Base-by-base conservation (phyloP, 2,888 invertebrate species). In the Pseudococcus longispinus region DNA sequence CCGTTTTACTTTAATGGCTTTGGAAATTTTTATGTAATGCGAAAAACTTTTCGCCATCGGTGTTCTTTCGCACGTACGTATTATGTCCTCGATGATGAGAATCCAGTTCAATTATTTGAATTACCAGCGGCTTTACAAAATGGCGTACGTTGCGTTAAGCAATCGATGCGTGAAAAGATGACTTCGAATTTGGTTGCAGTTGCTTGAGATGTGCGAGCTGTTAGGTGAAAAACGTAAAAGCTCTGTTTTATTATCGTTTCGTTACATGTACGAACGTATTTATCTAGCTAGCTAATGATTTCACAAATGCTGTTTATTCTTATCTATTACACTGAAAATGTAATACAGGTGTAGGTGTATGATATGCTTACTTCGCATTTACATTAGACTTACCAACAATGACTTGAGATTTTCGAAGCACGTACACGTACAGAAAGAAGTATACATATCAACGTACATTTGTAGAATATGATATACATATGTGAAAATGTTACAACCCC, bases 1-100 rank as follows among this genome's bases (percentile, higher is more conserved):
- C 32, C n/a, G 74, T 74, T 32, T 32, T 32, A 32, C 32, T 74
- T 74, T 74, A 74, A 74, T 32, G 18, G 29, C 74, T 74, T 32
- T n/a, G 74, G 74, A 32, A 74, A 74, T 74, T 74, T 74, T 74
- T 32, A 60, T 60, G 23, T 60, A 23, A 23, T 60, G 60, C 60
- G 60, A 60, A 23, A 60, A 60, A 60, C 23, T 60, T 60, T 20
- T 60, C n/a, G n/a, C 23, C 8, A 60, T 60, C 20, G 8, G 9
- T 60, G 60, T 60, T 23, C 13, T 23, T 60, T 60, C 60, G 23
- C 60, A 60, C 20, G 23, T 60, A 23, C 13, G 44, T 46, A 15
- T 46, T 8, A 13, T 11, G 44, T n/a, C 51, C n/a, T 18, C n/a
- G 6, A 51, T n/a, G n/a, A 51, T 15, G 51, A 51, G n/a, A 51